Base-by-base conservation (phyloP, 2,888 invertebrate genomes). In the Coelinius sp. region DNA sequence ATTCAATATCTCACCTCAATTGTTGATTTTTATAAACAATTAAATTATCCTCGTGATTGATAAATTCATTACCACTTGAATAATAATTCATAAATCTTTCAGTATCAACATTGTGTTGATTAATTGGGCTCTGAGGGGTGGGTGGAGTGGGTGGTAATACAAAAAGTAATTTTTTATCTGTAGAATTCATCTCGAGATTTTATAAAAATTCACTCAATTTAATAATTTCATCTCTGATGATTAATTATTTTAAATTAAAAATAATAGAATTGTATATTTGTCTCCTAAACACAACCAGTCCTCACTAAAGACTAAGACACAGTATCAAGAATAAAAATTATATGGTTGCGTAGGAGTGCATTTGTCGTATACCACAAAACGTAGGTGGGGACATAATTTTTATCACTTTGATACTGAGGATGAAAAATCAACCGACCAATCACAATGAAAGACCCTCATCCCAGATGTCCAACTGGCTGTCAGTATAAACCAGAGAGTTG, bases 101-200 rank as follows among this genome's bases (percentile, higher is more conserved):
- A n/a, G 12, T 44, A 5, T 44, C 44, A 44, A 44, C 1, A 44
- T 44, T 44, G 5, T 44, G 44, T n/a, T 4, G 14, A 44, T 14
- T 4, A 1, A 44, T 14, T 2, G 44, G 44, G n/a, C 44, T 75
- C 44, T 71, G 75, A 1, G 80, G 74, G 1, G 78, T 80, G 12
- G 78, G 73, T 1, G 79, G 76, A 1, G 77, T 81, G 10, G 80
- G 77, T 52, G 82, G 78, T 17, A 78, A 73, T 38, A 78, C 78
- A 20, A 83, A 80, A 52, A 69, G 38, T n/a, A 80, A 77, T 25
- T 77, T 14, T 20, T 65, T 31, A 41, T 52, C 52, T 1, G 12
- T 8, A 6, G 44, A n/a, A 52, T 52, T 52, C 52, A 52, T 52
- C 24, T 1, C 10, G 10, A 52, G 12, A 17, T 12, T 7, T 22